phyloP scores from a whole-genome alignment of 2,113 vertebrate genomes.

The Rhinoderma darwinii region DNA sequence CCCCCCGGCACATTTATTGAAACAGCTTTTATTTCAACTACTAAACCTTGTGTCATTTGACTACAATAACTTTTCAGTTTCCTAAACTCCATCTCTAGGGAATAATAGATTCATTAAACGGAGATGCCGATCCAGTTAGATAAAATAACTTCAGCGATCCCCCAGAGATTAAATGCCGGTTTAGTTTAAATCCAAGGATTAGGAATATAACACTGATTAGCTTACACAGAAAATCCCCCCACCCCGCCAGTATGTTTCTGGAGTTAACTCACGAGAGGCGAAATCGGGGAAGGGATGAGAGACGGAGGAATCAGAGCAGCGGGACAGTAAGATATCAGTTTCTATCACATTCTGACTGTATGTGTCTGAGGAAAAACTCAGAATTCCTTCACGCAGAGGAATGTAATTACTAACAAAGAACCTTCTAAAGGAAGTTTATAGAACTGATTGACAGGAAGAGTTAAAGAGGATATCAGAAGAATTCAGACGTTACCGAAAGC shows the following conservation, averaged over 20 bases:
- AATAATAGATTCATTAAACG: conserved; percentile 63
- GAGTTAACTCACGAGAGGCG: conserved; percentile 54
- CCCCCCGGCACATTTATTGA: not conserved
- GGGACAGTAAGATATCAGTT: not conserved
- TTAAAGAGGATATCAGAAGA: not conserved
- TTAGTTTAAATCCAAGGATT: conserved; percentile 61
- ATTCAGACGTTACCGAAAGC: not conserved
- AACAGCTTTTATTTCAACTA: not conserved
- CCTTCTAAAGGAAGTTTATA: not conserved
- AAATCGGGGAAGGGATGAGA: not conserved
- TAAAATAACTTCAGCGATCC: conserved; percentile 66
- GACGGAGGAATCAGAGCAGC: not conserved
- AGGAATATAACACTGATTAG: conserved; percentile 70
- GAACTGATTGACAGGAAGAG: not conserved
- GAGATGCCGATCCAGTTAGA: conserved; percentile 69
- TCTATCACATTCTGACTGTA: not conserved
- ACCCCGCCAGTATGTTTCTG: conserved; percentile 34
- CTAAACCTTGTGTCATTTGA: not conserved
- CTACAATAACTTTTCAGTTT: not conserved
- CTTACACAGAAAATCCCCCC: conserved; percentile 67
- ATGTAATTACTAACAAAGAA: not conserved
- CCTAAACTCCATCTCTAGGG: not conserved
- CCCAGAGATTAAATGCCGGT: conserved; percentile 65
- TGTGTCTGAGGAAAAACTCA: not conserved
- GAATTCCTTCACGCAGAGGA: not conserved